Conservation (phyloP, 37 sponge, comb jelly and placozoan genomes). For the Bolinopsis microptera region DNA sequence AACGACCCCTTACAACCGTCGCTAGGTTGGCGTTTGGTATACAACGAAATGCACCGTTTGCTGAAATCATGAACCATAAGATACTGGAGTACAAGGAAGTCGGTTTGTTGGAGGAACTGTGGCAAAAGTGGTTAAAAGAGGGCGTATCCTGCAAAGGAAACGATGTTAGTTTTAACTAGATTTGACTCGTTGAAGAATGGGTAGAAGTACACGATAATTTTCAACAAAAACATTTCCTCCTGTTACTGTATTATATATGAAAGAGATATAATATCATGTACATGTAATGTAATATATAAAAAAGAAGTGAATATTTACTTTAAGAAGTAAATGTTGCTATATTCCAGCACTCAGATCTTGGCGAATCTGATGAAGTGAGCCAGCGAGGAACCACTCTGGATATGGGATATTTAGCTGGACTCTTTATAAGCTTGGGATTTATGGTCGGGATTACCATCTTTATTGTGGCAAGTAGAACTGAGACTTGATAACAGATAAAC, state of each 20-base stretch:
- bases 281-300: too few species aligned
- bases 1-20: too few species aligned
- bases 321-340: too few species aligned
- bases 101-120: conserved; percentile 19
- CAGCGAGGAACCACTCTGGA: background rate
- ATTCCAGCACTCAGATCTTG: conserved; percentile 15
- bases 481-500: too few species aligned
- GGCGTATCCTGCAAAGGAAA: background rate
- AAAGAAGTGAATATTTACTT: too few species aligned
- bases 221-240: too few species aligned
- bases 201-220: too few species aligned
- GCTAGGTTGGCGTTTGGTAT: conserved; percentile 9
- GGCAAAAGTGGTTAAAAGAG: conserved; percentile 37
- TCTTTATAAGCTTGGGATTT: background rate
- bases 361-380: background rate
- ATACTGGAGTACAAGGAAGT: background rate
- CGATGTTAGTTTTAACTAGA: too few species aligned
- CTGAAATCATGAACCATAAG: conserved; percentile 8
- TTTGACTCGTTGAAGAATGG: too few species aligned
- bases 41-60: conserved; percentile 16
- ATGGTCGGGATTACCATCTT: background rate
- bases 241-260: too few species aligned
- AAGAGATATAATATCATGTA: too few species aligned
- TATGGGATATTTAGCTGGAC: conserved; percentile 21
- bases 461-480: background rate